Conservation (phyloP, 2,797 vertebrate species). For the Morus bassanus region DNA sequence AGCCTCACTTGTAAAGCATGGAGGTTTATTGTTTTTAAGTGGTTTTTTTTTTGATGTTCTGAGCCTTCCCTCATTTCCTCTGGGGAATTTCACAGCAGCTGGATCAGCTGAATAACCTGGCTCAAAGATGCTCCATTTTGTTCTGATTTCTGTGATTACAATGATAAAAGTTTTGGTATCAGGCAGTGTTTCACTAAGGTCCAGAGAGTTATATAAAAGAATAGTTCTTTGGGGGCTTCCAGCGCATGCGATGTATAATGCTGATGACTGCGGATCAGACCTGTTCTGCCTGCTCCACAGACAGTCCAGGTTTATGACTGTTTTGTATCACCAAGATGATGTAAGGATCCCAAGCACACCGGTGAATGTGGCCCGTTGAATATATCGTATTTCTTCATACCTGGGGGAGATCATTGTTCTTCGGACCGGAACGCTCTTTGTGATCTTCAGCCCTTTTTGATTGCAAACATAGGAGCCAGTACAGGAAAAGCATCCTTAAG, state of each 20-base stretch:
- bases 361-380: neutral
- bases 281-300: neutral
- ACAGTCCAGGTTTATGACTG: neutral
- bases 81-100: constrained; percentile 14
- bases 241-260: neutral
- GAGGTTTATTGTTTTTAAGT: neutral
- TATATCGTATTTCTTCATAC: neutral
- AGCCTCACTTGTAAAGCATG: neutral
- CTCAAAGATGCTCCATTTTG: neutral
- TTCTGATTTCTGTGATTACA: neutral
- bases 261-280: neutral
- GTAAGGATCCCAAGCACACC: neutral
- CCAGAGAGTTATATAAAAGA: neutral
- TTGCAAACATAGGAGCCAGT: constrained; percentile 36
- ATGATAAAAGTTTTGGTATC: neutral
- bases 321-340: neutral
- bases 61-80: neutral
- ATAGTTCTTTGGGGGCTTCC: neutral
- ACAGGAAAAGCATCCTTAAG: constrained; percentile 53
- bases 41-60: neutral
- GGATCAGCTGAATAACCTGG: constrained; percentile 7
- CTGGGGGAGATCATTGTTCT: constrained; percentile 51
- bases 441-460: constrained; percentile 37
- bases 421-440: neutral
- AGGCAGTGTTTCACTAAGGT: neutral